Percentiles rank a stretch among this genome's conserved stretches.
These are phyloP conservation scores for Diarsia rubi DNA, from an alignment of 2,888 invertebrate species.

Conservation along the genomic window DNA sequence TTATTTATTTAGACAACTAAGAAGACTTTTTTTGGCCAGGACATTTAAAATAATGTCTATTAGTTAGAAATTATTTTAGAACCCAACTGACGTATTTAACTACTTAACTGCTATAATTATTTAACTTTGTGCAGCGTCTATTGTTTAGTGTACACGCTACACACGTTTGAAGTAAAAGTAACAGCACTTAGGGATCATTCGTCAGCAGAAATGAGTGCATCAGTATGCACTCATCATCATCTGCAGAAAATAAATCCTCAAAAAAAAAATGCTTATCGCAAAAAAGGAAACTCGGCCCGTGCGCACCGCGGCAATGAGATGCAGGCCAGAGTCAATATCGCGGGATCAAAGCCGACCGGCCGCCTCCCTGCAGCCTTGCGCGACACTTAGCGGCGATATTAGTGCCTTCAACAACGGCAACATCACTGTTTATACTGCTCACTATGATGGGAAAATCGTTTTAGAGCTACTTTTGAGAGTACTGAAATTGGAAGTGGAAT, in stretches of 20 bases:
- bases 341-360: slow-evolving; percentile 65
- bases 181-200: no score
- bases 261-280: neutral
- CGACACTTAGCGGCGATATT: slow-evolving; percentile 67
- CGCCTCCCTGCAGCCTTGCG: slow-evolving; percentile 17
- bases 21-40: no score
- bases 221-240: no score
- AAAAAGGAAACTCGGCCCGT: slow-evolving; percentile 42
- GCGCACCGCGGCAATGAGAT: slow-evolving; percentile 61
- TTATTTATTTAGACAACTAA: no score
- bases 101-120: neutral
- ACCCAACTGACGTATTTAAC: neutral
- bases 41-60: no score
- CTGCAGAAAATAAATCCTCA: neutral
- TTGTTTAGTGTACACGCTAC: no score
- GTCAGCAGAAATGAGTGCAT: no score
- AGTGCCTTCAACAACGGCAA: slow-evolving; percentile 40
- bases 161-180: neutral
- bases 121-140: neutral
- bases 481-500: neutral
- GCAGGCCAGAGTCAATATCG: slow-evolving; percentile 67
- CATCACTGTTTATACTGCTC: slow-evolving; percentile 48
- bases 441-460: slow-evolving; percentile 44
- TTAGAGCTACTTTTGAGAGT: neutral
- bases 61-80: neutral